Evolutionary conservation across 1,140 invertebrate species (phyloP).

Genomic region (Bombus waltoni): DNA sequence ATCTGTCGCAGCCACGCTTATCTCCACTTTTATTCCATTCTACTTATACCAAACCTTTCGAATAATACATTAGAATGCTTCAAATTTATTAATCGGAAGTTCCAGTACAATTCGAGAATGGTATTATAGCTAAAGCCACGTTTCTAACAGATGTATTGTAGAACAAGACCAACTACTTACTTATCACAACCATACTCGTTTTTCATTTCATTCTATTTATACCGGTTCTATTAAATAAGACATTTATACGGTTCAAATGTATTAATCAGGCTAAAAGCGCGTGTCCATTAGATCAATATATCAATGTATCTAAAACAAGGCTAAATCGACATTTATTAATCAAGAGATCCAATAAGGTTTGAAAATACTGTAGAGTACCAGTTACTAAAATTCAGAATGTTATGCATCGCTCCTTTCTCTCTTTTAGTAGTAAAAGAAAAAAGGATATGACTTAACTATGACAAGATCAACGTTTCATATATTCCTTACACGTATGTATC

Average conservation of each 20-base stretch:
- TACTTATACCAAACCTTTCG: not conserved
- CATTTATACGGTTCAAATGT: not conserved
- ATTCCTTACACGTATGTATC: no score
- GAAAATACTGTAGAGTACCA: no score
- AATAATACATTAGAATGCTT: not conserved
- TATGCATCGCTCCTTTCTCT: no score
- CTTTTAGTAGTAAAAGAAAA: not conserved
- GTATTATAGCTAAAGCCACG: no score
- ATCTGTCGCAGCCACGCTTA: constrained; percentile 4
- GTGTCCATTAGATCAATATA: not conserved
- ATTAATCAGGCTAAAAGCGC: not conserved
- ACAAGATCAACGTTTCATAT: not conserved
- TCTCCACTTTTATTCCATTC: not conserved
- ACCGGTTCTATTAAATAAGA: not conserved
- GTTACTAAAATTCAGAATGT: no score
- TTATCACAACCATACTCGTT: no score
- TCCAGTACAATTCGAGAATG: no score
- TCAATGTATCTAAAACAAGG: not conserved
- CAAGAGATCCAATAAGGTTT: not conserved
- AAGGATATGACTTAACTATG: not conserved
- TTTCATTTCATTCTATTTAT: not conserved
- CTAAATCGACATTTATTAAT: not conserved
- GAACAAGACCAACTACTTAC: no score
- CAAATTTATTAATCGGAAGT: not conserved
- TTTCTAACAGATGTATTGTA: no score